Conservation (phyloP, 1,140 invertebrate species). For the Trachymyrmex cornetzi region DNA sequence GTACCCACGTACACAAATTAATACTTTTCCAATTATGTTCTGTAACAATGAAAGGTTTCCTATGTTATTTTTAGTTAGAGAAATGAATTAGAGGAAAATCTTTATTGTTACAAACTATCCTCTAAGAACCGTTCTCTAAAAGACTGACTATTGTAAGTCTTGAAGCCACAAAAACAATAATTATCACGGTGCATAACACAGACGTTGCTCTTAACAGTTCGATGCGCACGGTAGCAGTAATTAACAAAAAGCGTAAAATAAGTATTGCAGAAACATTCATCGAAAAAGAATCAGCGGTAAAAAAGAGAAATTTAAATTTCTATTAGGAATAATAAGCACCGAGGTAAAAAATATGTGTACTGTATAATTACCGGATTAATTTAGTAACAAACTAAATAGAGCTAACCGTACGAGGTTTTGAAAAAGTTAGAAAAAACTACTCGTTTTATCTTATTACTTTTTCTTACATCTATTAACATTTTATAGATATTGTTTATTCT, state of each 20-base stretch:
- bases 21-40: slow-evolving; percentile 4
- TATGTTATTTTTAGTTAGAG: not conserved
- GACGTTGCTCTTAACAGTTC: slow-evolving; percentile 27
- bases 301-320: not conserved
- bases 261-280: slow-evolving; percentile 7
- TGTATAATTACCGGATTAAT: slow-evolving; percentile 3
- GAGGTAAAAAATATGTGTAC: not conserved
- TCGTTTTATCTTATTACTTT: slow-evolving; percentile 8
- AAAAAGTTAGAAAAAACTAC: not conserved
- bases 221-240: not conserved
- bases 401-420: not conserved
- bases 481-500: not conserved
- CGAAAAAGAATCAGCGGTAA: not conserved
- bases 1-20: not conserved
- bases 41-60: not conserved
- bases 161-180: slow-evolving; percentile 22
- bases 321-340: not conserved
- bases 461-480: not conserved
- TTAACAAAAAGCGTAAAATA: slow-evolving; percentile 7
- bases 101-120: slow-evolving; percentile 1
- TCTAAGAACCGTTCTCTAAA: slow-evolving; percentile 15
- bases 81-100: not conserved
- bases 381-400: slow-evolving; percentile 6
- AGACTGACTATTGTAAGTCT: not conserved
- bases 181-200: slow-evolving; percentile 4